These are phyloP conservation scores for Zosterops borbonicus DNA, from an alignment of 2,113 vertebrate genomes.

Conservation along the genomic window DNA sequence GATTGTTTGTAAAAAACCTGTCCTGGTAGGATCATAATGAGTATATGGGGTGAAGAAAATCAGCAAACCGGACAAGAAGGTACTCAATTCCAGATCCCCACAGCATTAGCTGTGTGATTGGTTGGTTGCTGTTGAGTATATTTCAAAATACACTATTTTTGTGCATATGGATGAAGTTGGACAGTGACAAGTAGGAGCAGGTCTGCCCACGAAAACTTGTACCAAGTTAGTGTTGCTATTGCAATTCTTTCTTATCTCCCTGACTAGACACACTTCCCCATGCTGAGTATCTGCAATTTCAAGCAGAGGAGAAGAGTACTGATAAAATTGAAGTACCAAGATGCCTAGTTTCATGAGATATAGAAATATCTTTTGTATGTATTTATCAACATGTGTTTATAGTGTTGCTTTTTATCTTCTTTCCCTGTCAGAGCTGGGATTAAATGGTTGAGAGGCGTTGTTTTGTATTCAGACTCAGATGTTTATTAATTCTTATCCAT, in stretches of 20 bases:
- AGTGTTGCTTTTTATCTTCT: too few species aligned
- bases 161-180: neutral
- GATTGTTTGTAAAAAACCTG: accelerated
- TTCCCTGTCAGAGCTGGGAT: too few species aligned
- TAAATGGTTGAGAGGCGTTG: too few species aligned
- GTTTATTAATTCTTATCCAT: too few species aligned
- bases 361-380: neutral
- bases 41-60: neutral
- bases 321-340: neutral
- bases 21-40: neutral
- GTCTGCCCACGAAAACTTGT: neutral
- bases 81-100: neutral
- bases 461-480: too few species aligned
- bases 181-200: neutral
- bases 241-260: neutral
- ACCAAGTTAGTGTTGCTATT: neutral
- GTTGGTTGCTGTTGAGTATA: neutral
- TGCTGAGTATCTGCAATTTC: neutral
- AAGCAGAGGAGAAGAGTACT: neutral
- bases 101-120: neutral
- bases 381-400: neutral
- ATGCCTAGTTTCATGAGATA: neutral
- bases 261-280: accelerated
- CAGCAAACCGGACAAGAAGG: neutral
- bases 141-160: neutral